Evolutionary conservation across 1,140 invertebrate genomes (phyloP).

Genomic region (Pogonognathellus flavescens): DNA sequence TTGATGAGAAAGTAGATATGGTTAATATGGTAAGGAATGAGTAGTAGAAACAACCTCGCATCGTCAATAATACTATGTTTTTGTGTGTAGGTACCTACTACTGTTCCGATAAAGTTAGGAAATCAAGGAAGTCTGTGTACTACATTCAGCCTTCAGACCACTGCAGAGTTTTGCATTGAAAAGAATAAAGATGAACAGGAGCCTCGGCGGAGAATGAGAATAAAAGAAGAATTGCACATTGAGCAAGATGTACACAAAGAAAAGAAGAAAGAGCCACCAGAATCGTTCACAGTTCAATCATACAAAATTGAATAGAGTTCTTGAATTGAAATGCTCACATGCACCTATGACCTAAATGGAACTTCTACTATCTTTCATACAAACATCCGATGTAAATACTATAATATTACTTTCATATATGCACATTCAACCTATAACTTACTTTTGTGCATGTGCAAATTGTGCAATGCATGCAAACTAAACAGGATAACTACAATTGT

Average conservation of each 20-base stretch:
- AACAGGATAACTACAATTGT: too few relatives aligned
- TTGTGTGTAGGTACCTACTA: not conserved
- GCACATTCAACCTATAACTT: too few relatives aligned
- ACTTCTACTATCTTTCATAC: too few relatives aligned
- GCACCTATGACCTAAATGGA: too few relatives aligned
- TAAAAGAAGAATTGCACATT: not conserved
- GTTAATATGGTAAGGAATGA: too few relatives aligned
- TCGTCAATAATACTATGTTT: not conserved
- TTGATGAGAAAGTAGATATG: not conserved
- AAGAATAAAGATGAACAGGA: conserved; percentile 7
- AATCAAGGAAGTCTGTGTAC: not conserved
- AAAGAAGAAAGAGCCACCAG: not conserved
- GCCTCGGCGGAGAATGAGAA: not conserved
- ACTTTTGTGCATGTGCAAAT: too few relatives aligned
- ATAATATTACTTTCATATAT: too few relatives aligned
- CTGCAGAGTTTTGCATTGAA: not conserved
- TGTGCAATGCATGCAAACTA: too few relatives aligned
- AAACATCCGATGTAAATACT: too few relatives aligned
- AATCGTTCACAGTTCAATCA: not conserved
- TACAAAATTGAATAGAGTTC: not conserved
- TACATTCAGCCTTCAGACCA: not conserved
- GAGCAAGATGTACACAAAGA: not conserved
- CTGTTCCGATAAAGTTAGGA: not conserved
- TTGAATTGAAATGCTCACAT: too few relatives aligned
- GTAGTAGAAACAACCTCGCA: not conserved